Evolutionary conservation across 1,140 invertebrate species (phyloP).

Genomic region (Metaphire vulgaris): DNA sequence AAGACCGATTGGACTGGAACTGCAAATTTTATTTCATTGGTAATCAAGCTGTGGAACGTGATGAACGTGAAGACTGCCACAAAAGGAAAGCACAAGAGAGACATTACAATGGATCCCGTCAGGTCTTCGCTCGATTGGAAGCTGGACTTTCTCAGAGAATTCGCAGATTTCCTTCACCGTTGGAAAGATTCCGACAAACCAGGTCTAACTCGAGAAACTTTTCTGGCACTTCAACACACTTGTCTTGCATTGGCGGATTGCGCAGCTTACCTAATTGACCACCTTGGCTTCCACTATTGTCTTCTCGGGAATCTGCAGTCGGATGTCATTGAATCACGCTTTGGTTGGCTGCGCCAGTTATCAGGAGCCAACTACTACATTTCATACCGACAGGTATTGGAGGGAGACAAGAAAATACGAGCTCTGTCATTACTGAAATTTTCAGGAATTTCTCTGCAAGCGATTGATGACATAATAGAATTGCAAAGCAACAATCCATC

Average conservation of each 20-base stretch:
- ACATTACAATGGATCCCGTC: not conserved
- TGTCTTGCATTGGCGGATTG: not conserved
- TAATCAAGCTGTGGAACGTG: constrained; percentile 4
- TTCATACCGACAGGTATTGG: not conserved
- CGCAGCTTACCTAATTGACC: not conserved
- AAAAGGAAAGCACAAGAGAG: not conserved
- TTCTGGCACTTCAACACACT: constrained; percentile 3
- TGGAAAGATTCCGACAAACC: not conserved
- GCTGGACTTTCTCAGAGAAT: not conserved
- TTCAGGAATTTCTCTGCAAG: not conserved
- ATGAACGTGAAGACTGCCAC: not conserved
- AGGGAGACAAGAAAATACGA: not conserved
- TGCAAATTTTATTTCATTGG: not conserved
- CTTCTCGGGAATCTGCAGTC: constrained; percentile 1
- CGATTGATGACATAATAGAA: not conserved
- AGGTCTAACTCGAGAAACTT: not conserved
- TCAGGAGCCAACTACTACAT: constrained; percentile 4
- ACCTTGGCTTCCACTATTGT: not conserved
- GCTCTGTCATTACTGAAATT: not conserved
- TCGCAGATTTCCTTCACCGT: not conserved
- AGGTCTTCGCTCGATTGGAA: constrained; percentile 3
- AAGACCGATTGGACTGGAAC: not conserved
- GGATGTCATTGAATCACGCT: constrained; percentile 4
- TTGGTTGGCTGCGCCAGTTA: constrained; percentile 5
- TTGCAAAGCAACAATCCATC: not conserved